Base-by-base conservation (phyloP, 2,113 vertebrate species). In the Physeter macrocephalus region DNA sequence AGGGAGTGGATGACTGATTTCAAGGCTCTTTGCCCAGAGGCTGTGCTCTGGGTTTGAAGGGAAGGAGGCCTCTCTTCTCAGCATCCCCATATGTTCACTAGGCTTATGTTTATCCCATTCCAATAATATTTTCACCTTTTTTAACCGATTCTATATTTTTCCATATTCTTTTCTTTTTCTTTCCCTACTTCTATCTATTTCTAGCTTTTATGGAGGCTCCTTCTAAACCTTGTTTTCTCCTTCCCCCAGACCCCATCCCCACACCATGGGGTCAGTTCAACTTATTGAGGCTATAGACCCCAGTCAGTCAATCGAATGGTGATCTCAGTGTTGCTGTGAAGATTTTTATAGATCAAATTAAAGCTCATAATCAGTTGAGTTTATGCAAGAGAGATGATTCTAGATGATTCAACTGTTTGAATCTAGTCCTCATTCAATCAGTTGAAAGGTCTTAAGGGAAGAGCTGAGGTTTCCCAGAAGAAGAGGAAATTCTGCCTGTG, bases 1-100 rank as follows among this genome's bases (percentile, higher is more conserved):
- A 23, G 27, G 41, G 62, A 1, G 5, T 34, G 3, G 7, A 4
- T 1, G 8, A 20, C 1, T 9, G 8, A 7, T 15, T 12, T 1
- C 13, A n/a, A 10, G 43, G 21, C 46, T 46, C 6, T 23, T 18
- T 3, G 8, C 31, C 11, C 3, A 0, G 31, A 8, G 10, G 12
- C 41, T 39, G 49, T 2, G 54, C 29, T 9, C 17, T 12, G 7
- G n/a, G 72, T n/a, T 41, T 34, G 52, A 4, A 11, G 36, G n/a
- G 18, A 25, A 20, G 31, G 46, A 13, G 29, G 23, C 7, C 23
- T 25, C 5, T 41, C 41, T 62, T 52, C 52, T 31, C 18, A 25
- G 29, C 46, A 23, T 20, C 15, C 15, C 5, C 25, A 8, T 1
- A 13, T 41, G 27, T 17, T 7, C 15, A 71, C 20, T 6, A 3